These are phyloP conservation scores for Turdus rufiventris DNA, from an alignment of 2,113 vertebrate species.

Conservation along the genomic window DNA sequence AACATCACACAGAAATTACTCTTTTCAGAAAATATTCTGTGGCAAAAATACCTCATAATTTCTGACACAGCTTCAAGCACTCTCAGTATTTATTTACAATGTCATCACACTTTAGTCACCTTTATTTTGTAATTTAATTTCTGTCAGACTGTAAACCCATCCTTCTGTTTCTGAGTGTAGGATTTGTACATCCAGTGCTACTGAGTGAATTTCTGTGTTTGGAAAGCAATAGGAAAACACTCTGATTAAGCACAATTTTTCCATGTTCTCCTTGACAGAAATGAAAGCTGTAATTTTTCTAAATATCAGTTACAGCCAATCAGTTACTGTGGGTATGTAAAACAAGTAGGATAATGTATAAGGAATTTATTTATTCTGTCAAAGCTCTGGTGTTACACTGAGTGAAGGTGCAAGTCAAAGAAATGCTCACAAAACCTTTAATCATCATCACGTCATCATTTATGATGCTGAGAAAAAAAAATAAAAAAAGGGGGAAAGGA, in stretches of 20 bases:
- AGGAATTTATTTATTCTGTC: neutral
- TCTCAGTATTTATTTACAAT: neutral
- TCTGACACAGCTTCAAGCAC: fast-evolving
- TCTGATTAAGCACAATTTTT: neutral
- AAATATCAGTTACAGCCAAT: neutral
- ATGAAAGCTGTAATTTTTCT: neutral
- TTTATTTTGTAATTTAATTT: neutral
- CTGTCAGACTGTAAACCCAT: neutral
- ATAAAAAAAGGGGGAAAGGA: neutral
- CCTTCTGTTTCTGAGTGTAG: neutral
- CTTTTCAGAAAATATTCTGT: neutral
- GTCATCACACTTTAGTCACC: neutral
- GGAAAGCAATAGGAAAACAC: neutral
- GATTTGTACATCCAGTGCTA: neutral
- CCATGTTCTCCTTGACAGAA: neutral
- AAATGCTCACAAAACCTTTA: neutral
- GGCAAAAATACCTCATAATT: neutral
- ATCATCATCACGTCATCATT: neutral
- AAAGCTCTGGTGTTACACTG: neutral
- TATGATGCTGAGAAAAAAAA: neutral
- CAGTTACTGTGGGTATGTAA: neutral
- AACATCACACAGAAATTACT: neutral
- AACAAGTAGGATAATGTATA: neutral
- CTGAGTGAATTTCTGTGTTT: neutral
- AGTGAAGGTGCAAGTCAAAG: neutral